Evolutionary conservation across 2,113 vertebrate species (phyloP).

Genomic region (Ptychochromis oligacanthus): DNA sequence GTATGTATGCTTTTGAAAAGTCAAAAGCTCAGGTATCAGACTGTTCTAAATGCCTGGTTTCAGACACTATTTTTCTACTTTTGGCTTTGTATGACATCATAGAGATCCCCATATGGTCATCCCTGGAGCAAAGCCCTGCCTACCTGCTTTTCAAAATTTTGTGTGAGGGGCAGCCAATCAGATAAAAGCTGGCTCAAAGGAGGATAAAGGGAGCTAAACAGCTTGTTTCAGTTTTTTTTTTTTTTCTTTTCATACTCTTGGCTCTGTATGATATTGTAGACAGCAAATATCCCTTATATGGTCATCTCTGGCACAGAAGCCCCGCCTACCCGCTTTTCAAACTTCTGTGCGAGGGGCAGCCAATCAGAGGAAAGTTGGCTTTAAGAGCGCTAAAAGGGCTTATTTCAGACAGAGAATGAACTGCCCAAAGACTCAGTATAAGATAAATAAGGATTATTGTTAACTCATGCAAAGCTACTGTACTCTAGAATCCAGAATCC

Average conservation of each 20-base stretch:
- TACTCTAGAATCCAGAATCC: slow-evolving; percentile 3
- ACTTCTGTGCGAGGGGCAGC: not conserved
- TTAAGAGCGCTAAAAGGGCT: not conserved
- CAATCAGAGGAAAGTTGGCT: not conserved
- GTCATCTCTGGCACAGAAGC: not conserved
- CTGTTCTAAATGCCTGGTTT: not conserved
- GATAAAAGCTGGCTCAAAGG: not conserved
- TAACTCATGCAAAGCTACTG: not conserved
- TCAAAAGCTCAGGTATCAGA: not conserved
- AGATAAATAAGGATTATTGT: not conserved
- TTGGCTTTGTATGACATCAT: not conserved
- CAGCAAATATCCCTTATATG: not conserved
- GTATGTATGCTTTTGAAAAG: not conserved
- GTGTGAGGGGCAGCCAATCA: not conserved
- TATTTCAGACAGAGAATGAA: not conserved
- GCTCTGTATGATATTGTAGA: not conserved
- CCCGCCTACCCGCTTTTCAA: accelerated
- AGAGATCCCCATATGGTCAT: not conserved
- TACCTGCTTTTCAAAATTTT: not conserved
- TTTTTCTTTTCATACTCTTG: no score
- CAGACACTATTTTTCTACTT: not conserved
- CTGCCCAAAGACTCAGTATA: not conserved
- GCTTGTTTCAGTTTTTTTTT: not conserved
- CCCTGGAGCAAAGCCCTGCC: not conserved
- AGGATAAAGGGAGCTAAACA: not conserved